Evolutionary conservation across 37 sponge, comb jelly and placozoan species (phyloP), one percentile per base, ranked within the genome.

Genomic region (Halisarca cf. caerulea): DNA sequence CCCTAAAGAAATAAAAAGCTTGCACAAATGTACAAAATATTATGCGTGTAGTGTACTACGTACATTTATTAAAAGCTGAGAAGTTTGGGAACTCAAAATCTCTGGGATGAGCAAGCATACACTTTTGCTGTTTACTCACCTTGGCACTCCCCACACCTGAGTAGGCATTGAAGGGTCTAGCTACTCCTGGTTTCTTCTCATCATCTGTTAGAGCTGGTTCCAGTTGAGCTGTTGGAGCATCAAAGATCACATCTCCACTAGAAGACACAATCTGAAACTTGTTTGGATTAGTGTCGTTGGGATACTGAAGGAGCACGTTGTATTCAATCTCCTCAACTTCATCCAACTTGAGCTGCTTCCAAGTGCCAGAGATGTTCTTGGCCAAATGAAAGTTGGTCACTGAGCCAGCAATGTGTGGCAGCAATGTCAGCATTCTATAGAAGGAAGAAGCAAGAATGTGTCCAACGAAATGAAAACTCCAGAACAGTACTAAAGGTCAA

Each of bases 101-200:
- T n/a, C n/a, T n/a, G n/a, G n/a, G n/a, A n/a, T n/a, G n/a, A n/a
- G n/a, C n/a, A n/a, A n/a, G n/a, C n/a, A n/a, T n/a, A n/a, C n/a
- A n/a, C n/a, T n/a, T n/a, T n/a, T n/a, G n/a, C n/a, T n/a, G n/a
- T n/a, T n/a, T 17, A 27, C 92, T 78, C 47, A 87, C 92, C 11
- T 69, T 68, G 21, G 83, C 89, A 68, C 57, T 79, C 23, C 89
- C 92, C 71, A 18, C 33, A 35, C 89, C 89, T 72, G 94, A 85
- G 81, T 87, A 92, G 21, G 91, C 89, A 88, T 95, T 95, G 72
- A 90, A 95, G 11, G 96, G 96, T 20, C 88, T 80, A 17, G 87
- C 85, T 3, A 95, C 93, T 38, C 34, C 79, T n/a, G 91, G 43
- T 20, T 92, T 81, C 21, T 90, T 82, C 87, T 95, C 96, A 7